Base-by-base conservation (phyloP, 1,140 invertebrate species). In the Antheraea pernyi region DNA sequence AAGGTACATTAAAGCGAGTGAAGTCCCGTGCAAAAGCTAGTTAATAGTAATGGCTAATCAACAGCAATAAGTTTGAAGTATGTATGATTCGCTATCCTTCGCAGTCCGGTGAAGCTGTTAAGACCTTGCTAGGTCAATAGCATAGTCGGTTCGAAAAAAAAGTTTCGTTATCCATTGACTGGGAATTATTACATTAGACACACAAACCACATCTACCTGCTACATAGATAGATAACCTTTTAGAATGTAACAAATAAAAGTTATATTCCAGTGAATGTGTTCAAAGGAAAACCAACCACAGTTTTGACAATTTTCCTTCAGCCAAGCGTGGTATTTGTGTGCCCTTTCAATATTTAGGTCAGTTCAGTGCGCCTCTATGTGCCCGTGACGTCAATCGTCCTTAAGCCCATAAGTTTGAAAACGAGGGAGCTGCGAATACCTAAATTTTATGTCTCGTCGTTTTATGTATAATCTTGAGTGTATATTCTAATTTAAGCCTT, bases 311-410 rank as follows among this genome's bases (percentile, higher is more conserved):
- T 53, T 53, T 53, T 53, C 46, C 46, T 53, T 53, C 16, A 13
- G 16, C 46, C 11, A n/a, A 16, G 9, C 46, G 6, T 53, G 46
- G 13, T 53, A 53, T 53, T 53, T 53, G 9, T 53, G 11, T 53
- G 46, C 46, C 46, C 46, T 53, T 63, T 63, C 16, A 2, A 30
- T 63, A 63, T 63, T 30, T 63, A 63, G 61, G 61, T 63, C 61
- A 63, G 22, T 53, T 53, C 46, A n/a, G 13, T 16, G 46, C 46
- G 46, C 16, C 13, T 53, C 11, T 30, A n/a, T 36, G 19, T 36
- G 59, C 59, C 59, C 13, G 61, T 63, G 61, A 63, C 61, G 61
- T 63, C 61, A 63, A 30, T 63, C 61, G 61, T 63, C 61, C 61
- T 63, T 60, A 60, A 19, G 46, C 46, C 16, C 46, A 53, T 53